Conservation (phyloP, 1,140 invertebrate species). For the Stegodyphus dumicola region DNA sequence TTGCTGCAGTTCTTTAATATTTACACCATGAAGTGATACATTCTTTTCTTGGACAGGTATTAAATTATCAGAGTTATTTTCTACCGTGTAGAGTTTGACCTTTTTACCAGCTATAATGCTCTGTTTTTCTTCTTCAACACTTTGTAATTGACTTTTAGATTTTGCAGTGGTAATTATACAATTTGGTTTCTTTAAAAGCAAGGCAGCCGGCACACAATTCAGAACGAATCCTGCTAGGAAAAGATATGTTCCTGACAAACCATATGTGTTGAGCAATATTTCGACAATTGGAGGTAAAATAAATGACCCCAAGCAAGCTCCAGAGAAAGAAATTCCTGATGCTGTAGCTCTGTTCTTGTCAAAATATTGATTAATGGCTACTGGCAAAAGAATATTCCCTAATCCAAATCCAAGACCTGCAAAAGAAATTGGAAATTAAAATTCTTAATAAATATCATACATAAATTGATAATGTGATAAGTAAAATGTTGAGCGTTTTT, state of each 20-base stretch:
- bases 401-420: constrained; percentile 67
- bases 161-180: neutral
- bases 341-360: constrained; percentile 65
- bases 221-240: constrained; percentile 83
- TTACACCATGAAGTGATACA: no score
- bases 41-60: no score
- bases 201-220: constrained; percentile 83
- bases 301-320: constrained; percentile 68
- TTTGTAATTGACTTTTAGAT: neutral
- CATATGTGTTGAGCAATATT: constrained; percentile 61
- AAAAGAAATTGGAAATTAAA: constrained; percentile 26
- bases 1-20: neutral
- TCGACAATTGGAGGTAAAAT: constrained; percentile 66
- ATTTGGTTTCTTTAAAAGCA: constrained; percentile 68
- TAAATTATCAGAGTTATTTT: neutral
- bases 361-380: constrained; percentile 67
- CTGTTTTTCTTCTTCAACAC: constrained; percentile 2
- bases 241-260: constrained; percentile 70
- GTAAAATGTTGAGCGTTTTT: neutral
- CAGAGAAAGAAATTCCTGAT: constrained; percentile 67
- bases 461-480: neutral
- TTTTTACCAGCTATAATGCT: constrained; percentile 13
- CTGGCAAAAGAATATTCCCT: constrained; percentile 65
- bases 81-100: neutral
- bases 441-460: constrained; percentile 6